A percentile compares a stretch with the other conserved stretches of the same genome.
These are phyloP conservation scores for Drosophila peninsularis DNA, from an alignment of 2,888 invertebrate species.

Conservation along the genomic window DNA sequence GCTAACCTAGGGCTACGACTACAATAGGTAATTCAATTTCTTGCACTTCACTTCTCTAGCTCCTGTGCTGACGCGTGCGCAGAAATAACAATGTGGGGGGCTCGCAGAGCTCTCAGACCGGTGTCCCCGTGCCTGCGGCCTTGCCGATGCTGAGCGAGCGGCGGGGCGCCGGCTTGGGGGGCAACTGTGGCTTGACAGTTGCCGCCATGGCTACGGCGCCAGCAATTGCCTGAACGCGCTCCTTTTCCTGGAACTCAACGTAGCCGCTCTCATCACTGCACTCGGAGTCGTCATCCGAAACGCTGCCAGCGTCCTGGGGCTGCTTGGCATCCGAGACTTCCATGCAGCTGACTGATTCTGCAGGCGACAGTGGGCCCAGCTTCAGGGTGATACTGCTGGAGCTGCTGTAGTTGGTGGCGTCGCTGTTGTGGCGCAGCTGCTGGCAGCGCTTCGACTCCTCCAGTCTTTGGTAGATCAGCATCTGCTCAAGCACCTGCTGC, in stretches of 20 bases:
- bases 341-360: slow-evolving; percentile 60
- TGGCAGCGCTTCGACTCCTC: slow-evolving; percentile 66
- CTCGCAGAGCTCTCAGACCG: slow-evolving; percentile 53
- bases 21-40: slow-evolving; percentile 63
- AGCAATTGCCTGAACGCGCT: slow-evolving; percentile 42
- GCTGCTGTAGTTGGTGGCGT: slow-evolving; percentile 81
- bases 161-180: slow-evolving; percentile 80
- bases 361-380: slow-evolving; percentile 65
- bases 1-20: slow-evolving; percentile 50
- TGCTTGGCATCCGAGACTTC: slow-evolving; percentile 36
- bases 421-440: slow-evolving; percentile 75
- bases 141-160: slow-evolving; percentile 56
- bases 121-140: slow-evolving; percentile 48
- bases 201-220: slow-evolving; percentile 19
- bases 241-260: slow-evolving; percentile 89
- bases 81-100: slow-evolving; percentile 69
- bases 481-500: slow-evolving; percentile 69
- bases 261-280: slow-evolving; percentile 96
- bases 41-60: slow-evolving; percentile 47
- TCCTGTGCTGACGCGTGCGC: slow-evolving; percentile 53
- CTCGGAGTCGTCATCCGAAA: slow-evolving; percentile 88
- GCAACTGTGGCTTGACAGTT: slow-evolving; percentile 48
- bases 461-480: slow-evolving; percentile 73
- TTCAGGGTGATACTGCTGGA: slow-evolving; percentile 82
- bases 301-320: slow-evolving; percentile 21